phyloP scores from a whole-genome alignment of 1,140 invertebrate genomes.

The Zaprionus camerounensis region DNA sequence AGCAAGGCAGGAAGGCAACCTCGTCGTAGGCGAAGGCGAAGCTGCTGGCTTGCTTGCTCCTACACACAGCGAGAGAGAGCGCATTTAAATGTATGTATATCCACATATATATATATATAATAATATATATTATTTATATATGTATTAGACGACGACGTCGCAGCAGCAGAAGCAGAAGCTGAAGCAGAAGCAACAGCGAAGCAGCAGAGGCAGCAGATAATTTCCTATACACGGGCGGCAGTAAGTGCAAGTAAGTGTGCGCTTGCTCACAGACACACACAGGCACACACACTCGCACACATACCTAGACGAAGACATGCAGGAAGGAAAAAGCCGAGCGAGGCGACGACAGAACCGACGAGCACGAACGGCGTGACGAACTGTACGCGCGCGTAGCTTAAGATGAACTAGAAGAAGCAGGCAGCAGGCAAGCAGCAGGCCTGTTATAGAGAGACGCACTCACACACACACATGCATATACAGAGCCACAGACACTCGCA shows the following conservation, averaged over 20 bases:
- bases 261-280: slow-evolving; percentile 67
- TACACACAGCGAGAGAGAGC: slow-evolving; percentile 49
- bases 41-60: slow-evolving; percentile 49
- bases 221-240: slow-evolving; percentile 73
- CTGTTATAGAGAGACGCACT: slow-evolving; percentile 43
- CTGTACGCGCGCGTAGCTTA: slow-evolving; percentile 82
- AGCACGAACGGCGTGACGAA: slow-evolving; percentile 58
- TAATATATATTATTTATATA: slow-evolving; percentile 84
- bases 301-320: slow-evolving; percentile 70
- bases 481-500: slow-evolving; percentile 1
- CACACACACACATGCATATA: slow-evolving; percentile 34
- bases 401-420: slow-evolving; percentile 84
- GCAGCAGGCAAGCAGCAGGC: slow-evolving; percentile 64
- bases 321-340: slow-evolving; percentile 64
- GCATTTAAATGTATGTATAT: slow-evolving; percentile 73
- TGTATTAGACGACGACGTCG: slow-evolving; percentile 76
- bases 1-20: slow-evolving; percentile 4
- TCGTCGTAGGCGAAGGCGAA: slow-evolving; percentile 19
- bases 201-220: slow-evolving; percentile 74
- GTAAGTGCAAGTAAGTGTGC: slow-evolving; percentile 81
- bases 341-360: slow-evolving; percentile 45
- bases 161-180: slow-evolving; percentile 51
- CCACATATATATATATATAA: slow-evolving; percentile 72
- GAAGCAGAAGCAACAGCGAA: slow-evolving; percentile 53
- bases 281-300: slow-evolving; percentile 31